Base-by-base conservation (phyloP, 2,888 invertebrate genomes). In the Drosophila sordidapex region DNA sequence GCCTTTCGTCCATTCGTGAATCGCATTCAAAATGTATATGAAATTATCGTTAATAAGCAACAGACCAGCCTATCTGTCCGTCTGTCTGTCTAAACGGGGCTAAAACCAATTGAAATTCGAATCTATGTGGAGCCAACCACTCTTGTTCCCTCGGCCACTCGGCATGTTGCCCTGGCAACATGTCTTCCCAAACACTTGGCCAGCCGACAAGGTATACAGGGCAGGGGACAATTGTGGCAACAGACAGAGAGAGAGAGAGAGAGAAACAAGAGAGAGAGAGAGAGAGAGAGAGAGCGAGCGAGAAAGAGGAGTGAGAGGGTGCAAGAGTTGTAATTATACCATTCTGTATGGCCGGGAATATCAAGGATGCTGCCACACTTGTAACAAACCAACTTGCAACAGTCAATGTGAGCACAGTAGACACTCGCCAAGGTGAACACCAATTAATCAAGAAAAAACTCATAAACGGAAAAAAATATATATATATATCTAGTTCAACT, bases 101-200 rank as follows among this genome's bases (percentile, higher is more conserved):
- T 21, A 15, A 43, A 57, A 40, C 29, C n/a, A 31, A 43, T 21
- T 57, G 29, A 40, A 57, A 18, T 57, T 27, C 51, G n/a, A 76
- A 72, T 76, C 68, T 38, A 56, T 56, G 38, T 36, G 46, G 25
- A 46, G 46, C 21, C 4, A 36, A 51, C 46, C 52, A 61, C 69
- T 65, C 51, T 11, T 38, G 11, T 35, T 57, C 27, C 71, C 18
- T 27, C 15, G 70, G 18, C 35, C 38, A 13, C 33, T 25, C 29
- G 43, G 10, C 49, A 15, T 25, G 76, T 77, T 77, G 59, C 56
- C 65, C 10, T 77, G 77, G 65, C 63, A 65, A 77, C 77, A 64
- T 38, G n/a, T 49, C 69, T 46, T 69, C 38, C 77, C 53, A 77
- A 73, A 77, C 77, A 77, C 65, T 53, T 43, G 48, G 46, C 61